Evolutionary conservation across 2,888 invertebrate species (phyloP).

Genomic region (Megamerina dolium): DNA sequence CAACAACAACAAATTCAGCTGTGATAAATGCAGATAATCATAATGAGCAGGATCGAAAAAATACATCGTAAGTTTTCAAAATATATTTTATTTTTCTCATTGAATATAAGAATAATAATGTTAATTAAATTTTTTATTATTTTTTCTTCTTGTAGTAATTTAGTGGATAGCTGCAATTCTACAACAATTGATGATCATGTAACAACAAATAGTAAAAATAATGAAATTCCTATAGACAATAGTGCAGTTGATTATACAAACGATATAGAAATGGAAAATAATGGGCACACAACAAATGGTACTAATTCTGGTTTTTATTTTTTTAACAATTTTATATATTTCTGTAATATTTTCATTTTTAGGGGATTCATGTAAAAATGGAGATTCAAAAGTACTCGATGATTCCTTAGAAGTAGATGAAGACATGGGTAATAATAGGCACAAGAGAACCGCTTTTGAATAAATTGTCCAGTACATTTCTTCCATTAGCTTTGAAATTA

Average conservation of each 20-base stretch:
- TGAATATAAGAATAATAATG: no score
- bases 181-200: constrained; percentile 18
- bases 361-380: constrained; percentile 48
- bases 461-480: constrained; percentile 31
- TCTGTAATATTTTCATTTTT: constrained; percentile 9
- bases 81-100: neutral
- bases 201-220: constrained; percentile 23
- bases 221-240: constrained; percentile 24
- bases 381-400: constrained; percentile 41
- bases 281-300: constrained; percentile 47
- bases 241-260: constrained; percentile 29
- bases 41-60: constrained; percentile 29
- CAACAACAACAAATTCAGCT: constrained; percentile 19
- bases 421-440: constrained; percentile 72
- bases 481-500: no score
- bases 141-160: constrained; percentile 22
- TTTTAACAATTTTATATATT: neutral
- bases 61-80: constrained; percentile 20
- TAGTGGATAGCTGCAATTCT: no score
- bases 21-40: constrained; percentile 26
- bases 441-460: no score
- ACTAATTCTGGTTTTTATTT: neutral
- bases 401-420: constrained; percentile 64
- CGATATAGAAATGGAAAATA: constrained; percentile 51
- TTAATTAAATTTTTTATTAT: neutral